Percentiles rank a stretch among this genome's conserved stretches.
Conservation (phyloP, 2,888 invertebrate species). For the Stenichneumon culpator region DNA sequence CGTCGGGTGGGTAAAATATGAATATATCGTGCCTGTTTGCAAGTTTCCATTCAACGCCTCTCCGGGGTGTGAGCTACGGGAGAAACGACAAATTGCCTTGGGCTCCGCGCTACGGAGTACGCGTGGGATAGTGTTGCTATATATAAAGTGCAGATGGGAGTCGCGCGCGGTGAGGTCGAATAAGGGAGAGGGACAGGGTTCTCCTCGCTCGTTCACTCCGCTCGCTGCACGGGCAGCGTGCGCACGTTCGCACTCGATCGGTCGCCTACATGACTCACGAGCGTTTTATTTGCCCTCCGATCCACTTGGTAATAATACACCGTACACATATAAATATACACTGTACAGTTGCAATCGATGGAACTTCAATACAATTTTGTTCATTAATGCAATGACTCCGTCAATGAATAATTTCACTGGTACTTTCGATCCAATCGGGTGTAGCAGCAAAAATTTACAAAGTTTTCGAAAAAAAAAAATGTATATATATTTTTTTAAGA, state of each 20-base stretch:
- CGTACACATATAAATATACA: not conserved
- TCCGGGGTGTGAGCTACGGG: constrained; percentile 52
- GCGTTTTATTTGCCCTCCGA: constrained; percentile 56
- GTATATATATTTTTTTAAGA: too few species aligned
- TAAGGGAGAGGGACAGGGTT: constrained; percentile 58
- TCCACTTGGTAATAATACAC: constrained; percentile 55
- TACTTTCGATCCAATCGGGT: too few species aligned
- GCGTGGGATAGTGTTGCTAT: constrained; percentile 72
- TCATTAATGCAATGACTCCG: too few species aligned
- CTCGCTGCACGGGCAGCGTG: constrained; percentile 38
- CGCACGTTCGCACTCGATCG: constrained; percentile 43
- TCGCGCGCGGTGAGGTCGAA: constrained; percentile 65
- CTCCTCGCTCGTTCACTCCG: constrained; percentile 51
- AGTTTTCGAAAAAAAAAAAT: too few species aligned
- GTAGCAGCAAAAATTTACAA: too few species aligned
- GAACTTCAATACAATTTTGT: constrained; percentile 14
- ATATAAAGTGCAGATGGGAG: constrained; percentile 71
- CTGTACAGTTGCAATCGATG: constrained; percentile 40
- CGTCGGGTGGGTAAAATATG: constrained; percentile 43
- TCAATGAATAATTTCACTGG: too few species aligned
- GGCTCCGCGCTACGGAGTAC: constrained; percentile 47
- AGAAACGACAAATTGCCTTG: constrained; percentile 70
- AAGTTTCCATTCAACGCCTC: constrained; percentile 65
- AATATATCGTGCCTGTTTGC: constrained; percentile 53
- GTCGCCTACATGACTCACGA: constrained; percentile 58